These are phyloP conservation scores for Diprion similis DNA, from an alignment of 1,140 invertebrate species.

Conservation along the genomic window DNA sequence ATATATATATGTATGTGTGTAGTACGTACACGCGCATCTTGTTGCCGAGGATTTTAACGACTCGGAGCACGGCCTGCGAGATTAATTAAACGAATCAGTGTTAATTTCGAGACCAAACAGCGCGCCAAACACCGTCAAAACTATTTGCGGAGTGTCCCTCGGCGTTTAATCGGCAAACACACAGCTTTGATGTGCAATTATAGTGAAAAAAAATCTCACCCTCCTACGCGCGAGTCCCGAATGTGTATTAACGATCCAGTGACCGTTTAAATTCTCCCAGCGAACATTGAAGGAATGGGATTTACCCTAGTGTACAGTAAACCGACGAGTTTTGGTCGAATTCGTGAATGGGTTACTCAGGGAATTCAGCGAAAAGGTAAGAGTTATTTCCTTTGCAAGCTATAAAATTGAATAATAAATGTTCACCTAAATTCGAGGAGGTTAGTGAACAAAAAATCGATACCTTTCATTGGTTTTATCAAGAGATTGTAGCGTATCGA, in stretches of 20 bases:
- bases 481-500: too few species aligned
- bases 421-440: too few species aligned
- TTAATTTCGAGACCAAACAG: neutral
- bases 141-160: neutral
- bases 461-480: too few species aligned
- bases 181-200: neutral
- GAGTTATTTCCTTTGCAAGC: too few species aligned
- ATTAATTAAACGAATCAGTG: conserved; percentile 8
- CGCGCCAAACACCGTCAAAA: neutral
- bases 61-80: neutral
- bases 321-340: too few species aligned
- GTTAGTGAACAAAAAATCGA: too few species aligned
- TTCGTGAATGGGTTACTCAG: too few species aligned
- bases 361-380: too few species aligned
- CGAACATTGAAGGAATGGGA: too few species aligned
- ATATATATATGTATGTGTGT: too few species aligned
- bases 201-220: neutral
- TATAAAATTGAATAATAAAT: too few species aligned
- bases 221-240: neutral
- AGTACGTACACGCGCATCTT: neutral
- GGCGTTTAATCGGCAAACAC: neutral
- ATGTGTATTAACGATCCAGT: neutral
- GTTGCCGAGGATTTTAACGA: neutral
- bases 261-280: neutral
- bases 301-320: too few species aligned